Evolutionary conservation across 2,888 invertebrate species (phyloP).

Genomic region (Protodeltote pygarga): DNA sequence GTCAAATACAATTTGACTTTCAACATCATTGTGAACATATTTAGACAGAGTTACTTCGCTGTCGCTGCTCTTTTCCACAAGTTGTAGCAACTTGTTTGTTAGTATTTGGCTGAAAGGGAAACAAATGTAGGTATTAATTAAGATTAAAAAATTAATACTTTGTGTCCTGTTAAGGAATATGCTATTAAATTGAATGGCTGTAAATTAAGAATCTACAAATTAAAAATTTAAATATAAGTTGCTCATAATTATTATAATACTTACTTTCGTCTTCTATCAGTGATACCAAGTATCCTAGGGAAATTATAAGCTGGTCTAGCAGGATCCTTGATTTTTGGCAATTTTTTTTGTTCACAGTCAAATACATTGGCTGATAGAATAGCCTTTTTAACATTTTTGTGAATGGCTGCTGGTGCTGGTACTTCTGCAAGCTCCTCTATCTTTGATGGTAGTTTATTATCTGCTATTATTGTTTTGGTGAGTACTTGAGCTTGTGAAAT

Average conservation of each 20-base stretch:
- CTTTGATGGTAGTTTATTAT: conserved; percentile 87
- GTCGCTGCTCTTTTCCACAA: conserved; percentile 89
- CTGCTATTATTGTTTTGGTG: conserved; percentile 91
- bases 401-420: conserved; percentile 81
- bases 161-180: no score
- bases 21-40: conserved; percentile 87
- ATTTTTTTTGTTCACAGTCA: conserved; percentile 92
- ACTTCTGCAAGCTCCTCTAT: conserved; percentile 84
- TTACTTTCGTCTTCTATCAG: conserved; percentile 90
- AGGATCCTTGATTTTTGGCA: conserved; percentile 91
- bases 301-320: conserved; percentile 90
- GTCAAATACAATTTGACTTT: conserved; percentile 86
- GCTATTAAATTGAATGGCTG: no score
- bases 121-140: no score
- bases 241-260: no score
- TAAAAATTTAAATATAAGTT: no score
- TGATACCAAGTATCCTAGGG: conserved; percentile 92
- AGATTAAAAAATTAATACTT: no score
- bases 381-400: conserved; percentile 88
- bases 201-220: no score
- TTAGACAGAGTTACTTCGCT: conserved; percentile 84
- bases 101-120: conserved; percentile 88
- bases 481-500: conserved; percentile 92
- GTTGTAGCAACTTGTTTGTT: conserved; percentile 88
- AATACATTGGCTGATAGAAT: conserved; percentile 89